Evolutionary conservation across 2,113 vertebrate species (phyloP), one percentile per base, ranked within the genome.

Genomic region (Alligator mississippiensis): DNA sequence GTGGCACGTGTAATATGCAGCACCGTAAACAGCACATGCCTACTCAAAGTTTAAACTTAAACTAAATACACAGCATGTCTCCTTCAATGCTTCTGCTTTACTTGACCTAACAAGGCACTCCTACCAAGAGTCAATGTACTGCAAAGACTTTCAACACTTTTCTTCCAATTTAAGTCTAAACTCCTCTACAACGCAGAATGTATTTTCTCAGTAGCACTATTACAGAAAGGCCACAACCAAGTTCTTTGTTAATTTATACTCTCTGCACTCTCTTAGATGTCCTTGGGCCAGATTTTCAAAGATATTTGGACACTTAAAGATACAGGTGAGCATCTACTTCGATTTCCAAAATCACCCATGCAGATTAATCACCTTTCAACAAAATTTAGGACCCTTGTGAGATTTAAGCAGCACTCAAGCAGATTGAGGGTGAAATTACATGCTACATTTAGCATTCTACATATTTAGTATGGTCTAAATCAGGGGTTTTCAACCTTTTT

Each of bases 71-170:
- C 15, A 24, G 72, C 63, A 2, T 87, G 12, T 22, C 70, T 38
- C 12, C 34, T 25, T 74, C 38, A 47, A 47, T 47, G 11, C 34
- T 47, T 74, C 70, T 47, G 11, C 21, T 24, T 47, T 38, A 74
- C 6, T 47, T 25, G 34, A 47, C 34, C 13, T 47, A 74, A 15
- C 24, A 22, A 21, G 34, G 12, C 11, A 21, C 70, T 74, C 70
- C 70, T 74, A 19, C 70, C 15, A 24, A 7, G 47, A 25, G 70
- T 47, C 47, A 47, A 47, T 85, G 85, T 74, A 92, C 77, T 19
- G 3, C 61, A 58, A 0, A 0, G 0, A 74, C 24, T 82, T 80
- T 84, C 58, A 84, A n/a, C 88, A 77, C 3, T 57, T 13, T 28
- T 6, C 28, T 82, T 77, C 28, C 82, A 30, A 82, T 85, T 54